Conservation (phyloP, 2,888 invertebrate genomes). For the Peribatodes rhomboidaria region DNA sequence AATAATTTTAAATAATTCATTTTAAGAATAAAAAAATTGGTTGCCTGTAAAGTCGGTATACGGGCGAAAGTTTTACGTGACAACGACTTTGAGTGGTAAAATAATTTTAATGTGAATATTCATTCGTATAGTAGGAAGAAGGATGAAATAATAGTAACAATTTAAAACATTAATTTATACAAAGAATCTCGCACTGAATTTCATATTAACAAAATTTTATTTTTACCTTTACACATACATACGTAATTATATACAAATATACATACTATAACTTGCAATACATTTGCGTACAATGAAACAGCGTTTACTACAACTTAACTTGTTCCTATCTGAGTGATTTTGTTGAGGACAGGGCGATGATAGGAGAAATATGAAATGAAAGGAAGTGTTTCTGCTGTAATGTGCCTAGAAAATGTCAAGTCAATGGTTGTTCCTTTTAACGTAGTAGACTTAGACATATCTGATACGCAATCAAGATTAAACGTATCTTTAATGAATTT, state of each 20-base stretch:
- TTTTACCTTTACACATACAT: slow-evolving; percentile 13
- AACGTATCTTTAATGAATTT: slow-evolving; percentile 50
- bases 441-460: slow-evolving; percentile 44
- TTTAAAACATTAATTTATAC: slow-evolving; percentile 17
- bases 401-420: slow-evolving; percentile 51
- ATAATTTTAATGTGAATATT: slow-evolving; percentile 44
- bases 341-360: slow-evolving; percentile 52
- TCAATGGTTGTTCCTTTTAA: slow-evolving; percentile 47
- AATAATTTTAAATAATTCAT: too few species aligned
- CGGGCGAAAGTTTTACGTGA: too few species aligned
- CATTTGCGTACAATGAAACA: slow-evolving; percentile 12
- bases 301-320: slow-evolving; percentile 25
- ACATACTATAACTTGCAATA: slow-evolving; percentile 17
- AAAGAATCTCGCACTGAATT: slow-evolving; percentile 18
- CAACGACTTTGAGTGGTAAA: too few species aligned
- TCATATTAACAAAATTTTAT: slow-evolving; percentile 17
- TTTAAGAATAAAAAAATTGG: too few species aligned
- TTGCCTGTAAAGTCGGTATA: too few species aligned
- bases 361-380: slow-evolving; percentile 54
- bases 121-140: slow-evolving; percentile 5
- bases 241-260: slow-evolving; percentile 15
- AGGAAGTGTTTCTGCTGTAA: slow-evolving; percentile 51
- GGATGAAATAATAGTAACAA: slow-evolving; percentile 17
- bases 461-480: slow-evolving; percentile 49
- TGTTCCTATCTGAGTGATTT: slow-evolving; percentile 29